Base-by-base conservation (phyloP, 2,888 invertebrate species). In the Andrena bicolor region DNA sequence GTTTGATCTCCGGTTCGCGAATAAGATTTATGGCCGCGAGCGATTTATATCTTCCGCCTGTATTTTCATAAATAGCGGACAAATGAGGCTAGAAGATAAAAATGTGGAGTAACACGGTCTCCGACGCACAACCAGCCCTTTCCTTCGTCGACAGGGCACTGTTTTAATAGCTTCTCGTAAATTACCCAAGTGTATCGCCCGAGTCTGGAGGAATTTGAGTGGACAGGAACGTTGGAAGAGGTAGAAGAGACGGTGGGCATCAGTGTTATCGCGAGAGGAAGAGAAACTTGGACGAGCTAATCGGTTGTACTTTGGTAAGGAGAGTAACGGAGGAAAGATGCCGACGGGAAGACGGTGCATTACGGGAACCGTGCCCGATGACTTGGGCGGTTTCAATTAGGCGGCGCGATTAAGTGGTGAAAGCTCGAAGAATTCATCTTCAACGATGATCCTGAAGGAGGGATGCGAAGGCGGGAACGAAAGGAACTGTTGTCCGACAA, bases 371-470 rank as follows among this genome's bases (percentile, higher is more conserved):
- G 35, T 49, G 49, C 16, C 32, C 8, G 26, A 66, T 32, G 49
- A 41, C 26, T 65, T 71, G 41, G 49, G 23, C 30, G 49, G 51
- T 71, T 66, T 64, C 63, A 75, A 70, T 63, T 68, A 53, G 48
- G 0, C 63, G 48, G 63, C n/a, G 70, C 69, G 49, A 83, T 79
- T 69, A 30, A 79, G 63, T 66, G 53, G 49, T 56, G 58, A 48
- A 51, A n/a, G 63, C 32, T 41, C 64, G 28, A 56, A 41, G 76
- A 49, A 72, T 41, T 48, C 32, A 71, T 71, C 63, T 30, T 77
- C 68, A 79, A 83, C 77, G 84, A 88, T 85, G 87, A 84, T 86
- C 90, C 80, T 80, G 68, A 74, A 71, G 56, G 69, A 74, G 81
- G 81, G 68, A 76, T 61, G 70, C 64, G 74, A 71, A 72, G 82